Percentiles rank a stretch among this genome's conserved stretches.
phyloP scores from a whole-genome alignment of 1,140 invertebrate species.

The Holcopasites calliopsidis region DNA sequence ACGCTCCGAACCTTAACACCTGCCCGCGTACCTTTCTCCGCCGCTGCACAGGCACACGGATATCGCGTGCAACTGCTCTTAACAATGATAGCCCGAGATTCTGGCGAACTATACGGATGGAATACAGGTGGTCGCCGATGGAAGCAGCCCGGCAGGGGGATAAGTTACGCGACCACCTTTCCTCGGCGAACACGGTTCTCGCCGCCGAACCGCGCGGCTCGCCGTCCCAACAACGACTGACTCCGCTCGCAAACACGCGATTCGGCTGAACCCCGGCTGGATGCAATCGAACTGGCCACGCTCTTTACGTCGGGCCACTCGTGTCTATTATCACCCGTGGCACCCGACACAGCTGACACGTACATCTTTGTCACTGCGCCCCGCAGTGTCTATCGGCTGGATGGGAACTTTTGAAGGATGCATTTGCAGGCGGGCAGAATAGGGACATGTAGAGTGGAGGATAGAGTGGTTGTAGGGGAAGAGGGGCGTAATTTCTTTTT shows the following conservation, averaged over 20 bases:
- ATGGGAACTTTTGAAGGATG: too few species aligned
- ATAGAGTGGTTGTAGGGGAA: too few species aligned
- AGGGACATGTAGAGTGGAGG: too few species aligned
- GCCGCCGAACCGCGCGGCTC: conserved; percentile 19
- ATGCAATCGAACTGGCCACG: conserved; percentile 49
- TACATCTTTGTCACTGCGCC: too few species aligned
- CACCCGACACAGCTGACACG: too few species aligned
- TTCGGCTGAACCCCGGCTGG: conserved; percentile 31
- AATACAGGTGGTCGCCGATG: conserved; percentile 18
- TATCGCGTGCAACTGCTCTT: background rate
- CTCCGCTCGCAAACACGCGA: conserved; percentile 24
- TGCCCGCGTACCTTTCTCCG: conserved; percentile 28
- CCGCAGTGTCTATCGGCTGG: too few species aligned
- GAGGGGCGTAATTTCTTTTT: too few species aligned
- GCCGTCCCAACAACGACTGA: conserved; percentile 57
- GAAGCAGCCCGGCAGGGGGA: background rate
- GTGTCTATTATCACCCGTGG: conserved; percentile 15
- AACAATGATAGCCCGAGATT: too few species aligned
- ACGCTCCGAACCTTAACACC: background rate
- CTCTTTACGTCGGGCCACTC: conserved; percentile 18
- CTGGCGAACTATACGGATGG: too few species aligned
- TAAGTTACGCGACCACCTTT: background rate
- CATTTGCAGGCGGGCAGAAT: too few species aligned
- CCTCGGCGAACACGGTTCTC: too few species aligned
- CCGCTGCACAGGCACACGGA: background rate